Conservation (phyloP, 2,888 invertebrate genomes). For the Cetonia aurata region DNA sequence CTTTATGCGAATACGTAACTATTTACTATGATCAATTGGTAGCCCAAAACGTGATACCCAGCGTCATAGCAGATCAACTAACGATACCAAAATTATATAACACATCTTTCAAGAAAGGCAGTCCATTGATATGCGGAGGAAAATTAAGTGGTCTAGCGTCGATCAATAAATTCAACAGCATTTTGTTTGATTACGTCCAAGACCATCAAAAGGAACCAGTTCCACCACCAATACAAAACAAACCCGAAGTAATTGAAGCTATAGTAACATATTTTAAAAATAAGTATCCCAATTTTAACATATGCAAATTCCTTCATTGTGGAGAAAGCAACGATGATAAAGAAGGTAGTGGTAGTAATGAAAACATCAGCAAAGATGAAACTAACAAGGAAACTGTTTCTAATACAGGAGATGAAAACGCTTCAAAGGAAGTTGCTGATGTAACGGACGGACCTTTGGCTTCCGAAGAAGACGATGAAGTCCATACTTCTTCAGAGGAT, state of each 20-base stretch:
- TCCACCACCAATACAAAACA: slow-evolving; percentile 12
- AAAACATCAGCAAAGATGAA: too few species aligned
- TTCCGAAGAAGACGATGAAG: background rate
- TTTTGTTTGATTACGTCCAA: slow-evolving; percentile 37
- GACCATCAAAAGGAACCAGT: background rate
- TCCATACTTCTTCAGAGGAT: background rate
- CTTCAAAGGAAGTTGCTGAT: slow-evolving; percentile 4
- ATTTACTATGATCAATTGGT: slow-evolving; percentile 21
- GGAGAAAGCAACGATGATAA: background rate
- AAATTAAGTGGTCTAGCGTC: slow-evolving; percentile 43
- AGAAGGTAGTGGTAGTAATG: background rate
- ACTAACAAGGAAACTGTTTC: too few species aligned
- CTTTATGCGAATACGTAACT: slow-evolving; percentile 43
- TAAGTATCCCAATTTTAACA: slow-evolving; percentile 21
- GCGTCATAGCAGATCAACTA: slow-evolving; percentile 19
- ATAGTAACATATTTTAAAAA: slow-evolving; percentile 36
- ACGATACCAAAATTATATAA: slow-evolving; percentile 35
- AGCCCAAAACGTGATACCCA: slow-evolving; percentile 26
- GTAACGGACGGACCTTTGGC: background rate
- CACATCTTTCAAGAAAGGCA: slow-evolving; percentile 42
- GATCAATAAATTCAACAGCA: slow-evolving; percentile 26
- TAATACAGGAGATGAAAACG: too few species aligned
- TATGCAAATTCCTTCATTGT: slow-evolving; percentile 39
- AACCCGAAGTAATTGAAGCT: slow-evolving; percentile 27
- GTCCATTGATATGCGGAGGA: slow-evolving; percentile 44